Evolutionary conservation across 2,888 invertebrate species (phyloP), one percentile per base, ranked within the genome.

Genomic region (Tinea trinotella): DNA sequence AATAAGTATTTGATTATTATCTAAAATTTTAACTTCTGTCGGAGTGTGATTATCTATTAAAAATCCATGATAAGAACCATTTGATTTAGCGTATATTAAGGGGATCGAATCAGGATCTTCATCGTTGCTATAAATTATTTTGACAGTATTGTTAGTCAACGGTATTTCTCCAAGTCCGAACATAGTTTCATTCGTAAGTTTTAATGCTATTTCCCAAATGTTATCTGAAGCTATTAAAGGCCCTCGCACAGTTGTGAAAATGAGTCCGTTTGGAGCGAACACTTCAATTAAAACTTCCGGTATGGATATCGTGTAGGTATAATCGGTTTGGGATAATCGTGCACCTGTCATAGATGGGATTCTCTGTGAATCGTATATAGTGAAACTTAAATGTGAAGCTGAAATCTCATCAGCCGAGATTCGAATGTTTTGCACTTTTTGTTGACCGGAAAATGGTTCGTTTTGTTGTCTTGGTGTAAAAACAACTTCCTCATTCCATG

Each of bases 171-270:
- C 89, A 1, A 91, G 67, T 0, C 90, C 91, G 57, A 85, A 90
- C 62, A 90, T 73, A 0, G 76, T 68, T 54, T 83, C 80, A 15
- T 87, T 74, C 0, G 87, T 87, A 22, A 90, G 60, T 58, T 77
- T 81, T 13, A 91, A 76, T 0, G 87, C 75, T 62, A 89, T 80
- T 66, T 90, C 90, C 89, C 90, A 90, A 60, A 89, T 90, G 44
- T 84, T 74, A 17, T 88, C 70, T 0, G 90, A 87, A 1, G 88
- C 87, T 56, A 91, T 88, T 0, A 90, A 59, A 0, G 91, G 90
- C 0, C 90, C 90, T 57, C 79, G 71, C 0, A 82, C 66, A 0
- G 89, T 90, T 22, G 83, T 85, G 15, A 90, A 77, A 55, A 90
- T 68, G 3, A 63, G 52, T 9, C 84, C 76, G 49, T 70, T 64